A percentile compares a stretch with the other conserved stretches of the same genome.
These are phyloP conservation scores for human DNA, from an alignment of 2,113 vertebrate species.

Conservation along the genomic window DNA sequence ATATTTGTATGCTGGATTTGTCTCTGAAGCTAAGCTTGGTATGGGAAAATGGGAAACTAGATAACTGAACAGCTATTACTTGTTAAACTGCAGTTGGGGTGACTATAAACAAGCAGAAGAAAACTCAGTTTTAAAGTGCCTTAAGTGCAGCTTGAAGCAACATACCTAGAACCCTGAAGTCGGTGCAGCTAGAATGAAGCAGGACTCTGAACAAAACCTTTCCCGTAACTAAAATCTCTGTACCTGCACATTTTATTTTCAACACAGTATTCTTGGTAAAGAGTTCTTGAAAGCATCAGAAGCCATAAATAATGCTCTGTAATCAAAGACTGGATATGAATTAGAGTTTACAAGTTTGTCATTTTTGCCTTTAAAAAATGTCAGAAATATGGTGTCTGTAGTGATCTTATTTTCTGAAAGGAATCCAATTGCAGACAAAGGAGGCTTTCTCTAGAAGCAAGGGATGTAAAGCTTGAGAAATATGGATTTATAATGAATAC, in stretches of 20 bases:
- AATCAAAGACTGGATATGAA: not conserved
- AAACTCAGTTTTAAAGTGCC: not conserved
- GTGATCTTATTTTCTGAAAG: conserved; percentile 54
- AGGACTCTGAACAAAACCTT: not conserved
- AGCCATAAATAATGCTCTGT: not conserved
- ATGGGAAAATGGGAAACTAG: not conserved
- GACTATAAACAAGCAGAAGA: not conserved
- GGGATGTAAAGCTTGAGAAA: conserved; percentile 18
- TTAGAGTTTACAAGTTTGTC: not conserved
- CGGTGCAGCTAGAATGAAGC: not conserved
- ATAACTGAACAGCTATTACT: not conserved
- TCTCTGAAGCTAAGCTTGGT: not conserved
- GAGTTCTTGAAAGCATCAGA: not conserved
- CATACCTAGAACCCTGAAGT: not conserved
- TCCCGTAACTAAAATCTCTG: not conserved
- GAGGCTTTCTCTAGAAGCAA: conserved; percentile 43
- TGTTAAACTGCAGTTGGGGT: not conserved
- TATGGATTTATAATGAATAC: conserved; percentile 41
- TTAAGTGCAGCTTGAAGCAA: not conserved
- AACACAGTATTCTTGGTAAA: not conserved
- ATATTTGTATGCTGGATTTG: not conserved
- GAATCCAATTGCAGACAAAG: conserved; percentile 31
- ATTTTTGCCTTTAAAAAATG: conserved; percentile 57
- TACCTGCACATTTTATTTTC: not conserved
- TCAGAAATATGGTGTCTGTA: conserved; percentile 35